Conservation (phyloP, 2,113 vertebrate genomes). For the Aspidoscelis tigris region DNA sequence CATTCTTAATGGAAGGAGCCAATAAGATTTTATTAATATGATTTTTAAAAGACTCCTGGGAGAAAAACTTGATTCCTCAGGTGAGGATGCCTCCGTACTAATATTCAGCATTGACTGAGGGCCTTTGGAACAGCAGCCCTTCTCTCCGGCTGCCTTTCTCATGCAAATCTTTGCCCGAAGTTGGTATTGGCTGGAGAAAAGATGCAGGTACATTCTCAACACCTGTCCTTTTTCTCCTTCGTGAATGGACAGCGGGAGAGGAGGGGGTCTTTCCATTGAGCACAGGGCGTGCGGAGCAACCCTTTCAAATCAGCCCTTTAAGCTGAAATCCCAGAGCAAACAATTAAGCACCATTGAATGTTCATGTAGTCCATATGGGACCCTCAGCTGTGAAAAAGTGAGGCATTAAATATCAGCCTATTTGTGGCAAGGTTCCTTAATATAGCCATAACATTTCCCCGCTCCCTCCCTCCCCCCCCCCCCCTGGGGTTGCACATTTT, state of each 20-base stretch:
- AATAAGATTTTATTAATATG: too few relatives aligned
- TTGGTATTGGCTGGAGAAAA: background rate
- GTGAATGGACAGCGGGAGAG: background rate
- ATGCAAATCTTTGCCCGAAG: background rate
- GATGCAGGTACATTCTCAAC: background rate
- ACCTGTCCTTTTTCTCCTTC: background rate
- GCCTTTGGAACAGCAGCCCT: too few relatives aligned
- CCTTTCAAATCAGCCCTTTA: background rate
- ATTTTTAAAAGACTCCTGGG: too few relatives aligned
- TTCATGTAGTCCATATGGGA: slow-evolving; percentile 52
- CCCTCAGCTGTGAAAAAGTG: slow-evolving; percentile 26
- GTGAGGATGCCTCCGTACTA: too few relatives aligned
- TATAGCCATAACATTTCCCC: slow-evolving; percentile 56
- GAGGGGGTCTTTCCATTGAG: background rate
- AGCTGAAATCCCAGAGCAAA: slow-evolving; percentile 37
- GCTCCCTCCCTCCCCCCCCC: background rate
- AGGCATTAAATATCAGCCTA: slow-evolving; percentile 55
- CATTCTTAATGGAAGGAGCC: too few relatives aligned
- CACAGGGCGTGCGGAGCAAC: background rate
- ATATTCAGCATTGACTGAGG: too few relatives aligned
- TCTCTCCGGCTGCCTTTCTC: background rate
- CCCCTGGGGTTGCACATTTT: slow-evolving; percentile 35
- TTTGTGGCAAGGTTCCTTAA: slow-evolving; percentile 61
- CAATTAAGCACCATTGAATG: slow-evolving; percentile 29
- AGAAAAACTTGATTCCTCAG: too few relatives aligned